A percentile compares a stretch with the other conserved stretches of the same genome.
Conservation (phyloP, 1,140 invertebrate genomes). For the Aphis gossypii region DNA sequence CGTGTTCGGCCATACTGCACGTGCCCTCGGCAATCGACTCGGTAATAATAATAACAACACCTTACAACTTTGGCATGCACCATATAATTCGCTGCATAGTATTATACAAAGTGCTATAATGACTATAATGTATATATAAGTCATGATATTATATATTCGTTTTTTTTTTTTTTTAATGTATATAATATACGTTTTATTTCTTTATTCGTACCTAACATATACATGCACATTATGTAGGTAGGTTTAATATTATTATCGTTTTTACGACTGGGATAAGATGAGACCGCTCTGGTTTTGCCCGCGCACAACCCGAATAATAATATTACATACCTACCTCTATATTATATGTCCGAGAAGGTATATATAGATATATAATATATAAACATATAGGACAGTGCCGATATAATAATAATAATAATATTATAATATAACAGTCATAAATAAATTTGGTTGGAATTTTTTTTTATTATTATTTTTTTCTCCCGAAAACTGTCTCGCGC, state of each 20-base stretch:
- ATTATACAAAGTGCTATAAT: neutral
- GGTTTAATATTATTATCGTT: neutral
- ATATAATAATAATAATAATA: neutral
- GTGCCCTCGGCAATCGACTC: neutral
- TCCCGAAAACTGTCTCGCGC: constrained; percentile 27
- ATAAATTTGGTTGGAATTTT: constrained; percentile 30
- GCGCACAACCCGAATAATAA: neutral
- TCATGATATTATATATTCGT: neutral
- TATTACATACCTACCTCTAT: constrained; percentile 8
- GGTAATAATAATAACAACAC: neutral
- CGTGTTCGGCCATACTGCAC: constrained; percentile 16
- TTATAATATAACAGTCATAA: constrained; percentile 33
- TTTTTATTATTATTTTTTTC: constrained; percentile 34
- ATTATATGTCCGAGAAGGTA: neutral
- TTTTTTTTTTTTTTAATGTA: neutral
- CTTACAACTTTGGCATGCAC: neutral
- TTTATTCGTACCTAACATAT: neutral
- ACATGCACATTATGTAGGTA: neutral
- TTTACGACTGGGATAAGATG: neutral
- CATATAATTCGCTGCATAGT: neutral
- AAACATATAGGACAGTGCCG: neutral
- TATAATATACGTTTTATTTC: neutral
- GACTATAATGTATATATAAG: neutral
- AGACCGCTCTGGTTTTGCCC: neutral
- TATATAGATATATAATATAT: neutral